phyloP scores from a whole-genome alignment of 2,113 vertebrate species.

The Marmota flaviventris region DNA sequence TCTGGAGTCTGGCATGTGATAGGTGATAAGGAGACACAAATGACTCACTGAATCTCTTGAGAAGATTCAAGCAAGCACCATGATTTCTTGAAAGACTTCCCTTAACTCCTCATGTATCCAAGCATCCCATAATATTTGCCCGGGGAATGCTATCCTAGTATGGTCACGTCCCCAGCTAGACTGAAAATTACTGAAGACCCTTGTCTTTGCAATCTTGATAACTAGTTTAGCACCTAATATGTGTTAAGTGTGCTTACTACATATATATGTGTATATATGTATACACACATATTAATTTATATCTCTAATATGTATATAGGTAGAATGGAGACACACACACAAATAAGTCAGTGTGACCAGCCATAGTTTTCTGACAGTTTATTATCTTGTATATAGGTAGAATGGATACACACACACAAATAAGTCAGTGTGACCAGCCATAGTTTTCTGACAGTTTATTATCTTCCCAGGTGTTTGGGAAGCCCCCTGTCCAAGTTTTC shows the following conservation, averaged over 20 bases:
- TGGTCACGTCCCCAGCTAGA: not conserved
- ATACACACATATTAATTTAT: not conserved
- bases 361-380: not conserved
- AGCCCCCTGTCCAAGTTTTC: not conserved
- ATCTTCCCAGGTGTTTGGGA: not conserved
- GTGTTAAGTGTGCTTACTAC: not conserved
- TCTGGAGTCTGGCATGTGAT: not conserved
- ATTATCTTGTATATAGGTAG: no score
- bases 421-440: no score
- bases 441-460: not conserved
- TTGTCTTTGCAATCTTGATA: not conserved
- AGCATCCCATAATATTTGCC: not conserved
- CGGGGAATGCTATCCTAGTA: fast-evolving
- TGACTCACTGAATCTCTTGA: not conserved
- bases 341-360: not conserved
- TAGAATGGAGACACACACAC: not conserved
- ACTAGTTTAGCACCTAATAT: not conserved
- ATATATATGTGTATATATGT: not conserved
- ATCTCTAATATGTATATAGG: not conserved
- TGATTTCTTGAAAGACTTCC: not conserved
- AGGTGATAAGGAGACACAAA: not conserved
- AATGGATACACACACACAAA: no score
- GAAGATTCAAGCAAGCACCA: not conserved
- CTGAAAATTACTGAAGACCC: not conserved
- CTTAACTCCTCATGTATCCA: not conserved